Evolutionary conservation across 2,797 vertebrate genomes (phyloP).

Genomic region (Pipistrellus nathusii): DNA sequence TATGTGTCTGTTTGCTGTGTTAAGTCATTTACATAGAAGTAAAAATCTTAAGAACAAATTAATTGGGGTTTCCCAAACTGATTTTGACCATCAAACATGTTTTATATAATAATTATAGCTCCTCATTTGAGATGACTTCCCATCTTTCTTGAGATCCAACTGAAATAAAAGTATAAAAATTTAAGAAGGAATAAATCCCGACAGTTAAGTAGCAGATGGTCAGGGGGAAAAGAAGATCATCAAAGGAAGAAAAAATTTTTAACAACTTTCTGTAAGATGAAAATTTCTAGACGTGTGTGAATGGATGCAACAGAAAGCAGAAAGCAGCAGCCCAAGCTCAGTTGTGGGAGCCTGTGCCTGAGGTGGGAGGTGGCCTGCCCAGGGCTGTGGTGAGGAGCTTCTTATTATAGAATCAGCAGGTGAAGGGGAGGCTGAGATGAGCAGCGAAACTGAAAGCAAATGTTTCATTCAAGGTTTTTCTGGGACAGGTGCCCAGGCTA

Average conservation of each 20-base stretch:
- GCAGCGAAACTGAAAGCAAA: neutral
- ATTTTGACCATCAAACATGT: neutral
- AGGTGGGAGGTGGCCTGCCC: neutral
- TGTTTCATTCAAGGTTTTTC: no score
- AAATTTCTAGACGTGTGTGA: no score
- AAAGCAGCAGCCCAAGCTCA: neutral
- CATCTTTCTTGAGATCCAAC: neutral
- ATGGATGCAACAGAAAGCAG: no score
- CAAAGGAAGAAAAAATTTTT: neutral
- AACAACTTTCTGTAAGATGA: neutral
- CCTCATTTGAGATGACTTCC: neutral
- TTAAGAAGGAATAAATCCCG: neutral
- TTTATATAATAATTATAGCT: neutral
- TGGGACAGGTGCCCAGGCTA: neutral
- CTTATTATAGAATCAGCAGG: fast-evolving
- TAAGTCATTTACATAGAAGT: neutral
- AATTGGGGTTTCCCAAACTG: neutral
- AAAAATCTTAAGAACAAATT: conserved; percentile 41
- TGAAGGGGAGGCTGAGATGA: neutral
- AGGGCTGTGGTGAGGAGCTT: fast-evolving
- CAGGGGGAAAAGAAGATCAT: neutral
- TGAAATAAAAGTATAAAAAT: conserved; percentile 20
- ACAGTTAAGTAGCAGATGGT: neutral
- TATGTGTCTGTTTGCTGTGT: neutral
- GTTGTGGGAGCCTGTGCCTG: fast-evolving